phyloP scores from a whole-genome alignment of 2,888 invertebrate species.

The Parasteatoda lunata region DNA sequence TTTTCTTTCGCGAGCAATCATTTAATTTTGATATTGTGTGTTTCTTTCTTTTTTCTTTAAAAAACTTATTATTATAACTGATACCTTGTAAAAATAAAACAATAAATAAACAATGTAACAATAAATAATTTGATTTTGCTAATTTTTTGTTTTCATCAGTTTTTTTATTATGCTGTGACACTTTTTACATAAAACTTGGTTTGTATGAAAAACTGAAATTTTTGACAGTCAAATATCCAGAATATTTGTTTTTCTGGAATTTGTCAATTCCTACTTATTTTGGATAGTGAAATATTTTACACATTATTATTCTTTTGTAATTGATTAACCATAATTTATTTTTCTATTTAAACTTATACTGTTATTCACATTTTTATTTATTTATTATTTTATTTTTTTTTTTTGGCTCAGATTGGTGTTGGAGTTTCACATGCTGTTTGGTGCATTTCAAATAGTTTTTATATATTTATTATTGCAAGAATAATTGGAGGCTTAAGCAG shows the following conservation, averaged over 20 bases:
- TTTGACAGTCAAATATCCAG: too few relatives aligned
- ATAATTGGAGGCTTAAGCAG: slow-evolving; percentile 96
- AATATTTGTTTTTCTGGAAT: not conserved
- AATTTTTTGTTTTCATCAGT: too few relatives aligned
- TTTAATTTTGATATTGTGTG: not conserved
- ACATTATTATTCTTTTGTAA: not conserved
- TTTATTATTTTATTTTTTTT: slow-evolving; percentile 71
- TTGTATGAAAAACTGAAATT: too few relatives aligned
- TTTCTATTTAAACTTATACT: not conserved
- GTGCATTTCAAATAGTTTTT: slow-evolving; percentile 90
- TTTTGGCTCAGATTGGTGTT: slow-evolving; percentile 83
- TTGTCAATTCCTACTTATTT: not conserved
- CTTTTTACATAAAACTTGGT: too few relatives aligned
- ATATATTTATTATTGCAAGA: slow-evolving; percentile 91
- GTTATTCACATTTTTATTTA: too few relatives aligned
- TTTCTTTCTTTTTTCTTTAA: not conserved
- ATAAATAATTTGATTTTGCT: too few relatives aligned
- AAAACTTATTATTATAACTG: too few relatives aligned
- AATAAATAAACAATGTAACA: too few relatives aligned
- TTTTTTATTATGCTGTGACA: too few relatives aligned
- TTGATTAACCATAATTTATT: not conserved
- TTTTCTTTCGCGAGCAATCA: not conserved
- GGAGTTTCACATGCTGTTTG: slow-evolving; percentile 90
- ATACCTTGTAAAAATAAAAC: too few relatives aligned
- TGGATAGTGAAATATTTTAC: not conserved